Evolutionary conservation across 1,140 invertebrate genomes (phyloP).

Genomic region (Zophobas morio): DNA sequence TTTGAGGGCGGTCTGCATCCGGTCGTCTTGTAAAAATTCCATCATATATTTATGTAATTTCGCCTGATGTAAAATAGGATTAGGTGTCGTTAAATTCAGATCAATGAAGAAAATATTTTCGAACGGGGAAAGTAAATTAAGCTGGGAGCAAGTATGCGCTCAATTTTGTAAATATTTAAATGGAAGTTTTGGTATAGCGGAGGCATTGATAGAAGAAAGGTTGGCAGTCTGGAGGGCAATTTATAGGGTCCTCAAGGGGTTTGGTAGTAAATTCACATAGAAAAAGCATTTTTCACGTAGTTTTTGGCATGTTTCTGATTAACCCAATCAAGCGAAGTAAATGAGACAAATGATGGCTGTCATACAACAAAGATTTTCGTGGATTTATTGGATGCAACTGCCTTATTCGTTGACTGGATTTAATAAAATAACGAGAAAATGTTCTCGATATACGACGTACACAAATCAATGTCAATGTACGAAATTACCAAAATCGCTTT

Average conservation of each 20-base stretch:
- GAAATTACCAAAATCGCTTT: conserved; percentile 36
- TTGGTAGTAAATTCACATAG: conserved; percentile 43
- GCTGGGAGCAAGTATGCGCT: conserved; percentile 10
- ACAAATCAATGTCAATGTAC: conserved; percentile 47
- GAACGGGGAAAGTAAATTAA: neutral
- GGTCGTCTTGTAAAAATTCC: no score
- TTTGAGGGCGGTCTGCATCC: no score
- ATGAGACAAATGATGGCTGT: conserved; percentile 52
- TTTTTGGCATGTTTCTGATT: conserved; percentile 49
- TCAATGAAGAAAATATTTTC: neutral
- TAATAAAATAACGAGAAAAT: conserved; percentile 50
- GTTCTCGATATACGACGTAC: conserved; percentile 41
- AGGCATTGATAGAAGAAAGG: conserved; percentile 33
- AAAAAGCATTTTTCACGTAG: conserved; percentile 46
- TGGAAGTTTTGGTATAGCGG: conserved; percentile 25
- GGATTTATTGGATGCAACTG: conserved; percentile 49
- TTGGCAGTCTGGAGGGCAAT: conserved; percentile 38
- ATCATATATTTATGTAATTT: no score
- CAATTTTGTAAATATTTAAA: conserved; percentile 36
- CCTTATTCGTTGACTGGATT: conserved; percentile 41
- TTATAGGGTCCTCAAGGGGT: conserved; percentile 36
- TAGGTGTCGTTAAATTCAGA: no score
- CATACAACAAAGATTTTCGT: conserved; percentile 47
- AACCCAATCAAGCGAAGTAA: conserved; percentile 50
- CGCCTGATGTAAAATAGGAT: no score